Base-by-base conservation (phyloP, 2,797 vertebrate species). In the Periparus ater region DNA sequence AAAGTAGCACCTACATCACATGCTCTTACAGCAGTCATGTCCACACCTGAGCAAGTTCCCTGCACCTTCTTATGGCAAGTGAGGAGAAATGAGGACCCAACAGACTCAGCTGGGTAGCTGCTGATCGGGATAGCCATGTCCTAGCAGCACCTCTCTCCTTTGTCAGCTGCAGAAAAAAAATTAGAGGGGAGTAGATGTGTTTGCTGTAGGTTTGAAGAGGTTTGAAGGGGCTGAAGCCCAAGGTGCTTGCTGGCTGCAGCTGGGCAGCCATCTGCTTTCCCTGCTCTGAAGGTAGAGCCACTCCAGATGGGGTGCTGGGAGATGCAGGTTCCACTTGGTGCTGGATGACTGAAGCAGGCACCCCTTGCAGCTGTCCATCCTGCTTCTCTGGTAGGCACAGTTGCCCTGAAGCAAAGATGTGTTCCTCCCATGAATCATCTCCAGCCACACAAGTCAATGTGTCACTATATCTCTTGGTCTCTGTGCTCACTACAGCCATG, bases 401-500 rank as follows among this genome's bases (percentile, higher is more conserved):
- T 32, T 77, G 60, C 68, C 85, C 38, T 5, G 2, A 57, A 65
- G 70, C 7, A 11, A 72, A 73, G 83, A 90, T 75, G 47, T 58
- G 68, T 17, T 72, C 26, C 58, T 84, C 23, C 30, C 0, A 0
- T 78, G 73, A 93, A 44, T 85, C 84, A 75, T 25, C 47, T 85
- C 61, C 30, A 40, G 1, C 19, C n/a, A 2, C 11, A 53, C n/a
- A 7, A 13, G 21, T 62, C 61, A 20, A 5, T 34, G 76, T 50
- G 85, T 82, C 65, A 42, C 65, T 34, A 3, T 29, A 0, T 40
- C 65, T 25, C 65, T 36, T 44, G 45, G 65, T 30, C 40, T 60
- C 45, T 16, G 13, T 3, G 2, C 25, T 83, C 44, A 9, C 40
- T 8, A 1, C 8, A 7, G 53, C 30, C 53, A 2, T 1, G 40